Percentiles rank a stretch among this genome's conserved stretches.
Evolutionary conservation across 2,888 invertebrate genomes (phyloP).

Genomic region (Macrophya annulata): DNA sequence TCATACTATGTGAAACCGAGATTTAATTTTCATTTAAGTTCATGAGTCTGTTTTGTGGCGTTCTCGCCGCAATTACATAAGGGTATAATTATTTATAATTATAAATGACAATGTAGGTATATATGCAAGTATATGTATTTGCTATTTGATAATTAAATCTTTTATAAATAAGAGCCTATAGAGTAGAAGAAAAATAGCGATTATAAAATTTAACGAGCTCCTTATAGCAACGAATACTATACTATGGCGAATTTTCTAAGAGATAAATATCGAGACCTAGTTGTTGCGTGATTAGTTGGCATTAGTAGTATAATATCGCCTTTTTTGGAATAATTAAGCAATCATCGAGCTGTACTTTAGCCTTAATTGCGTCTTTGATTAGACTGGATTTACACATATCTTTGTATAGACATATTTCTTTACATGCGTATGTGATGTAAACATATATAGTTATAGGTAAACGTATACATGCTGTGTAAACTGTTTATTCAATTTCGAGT

Average conservation of each 20-base stretch:
- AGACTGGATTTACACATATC: not conserved
- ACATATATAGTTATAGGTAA: not conserved
- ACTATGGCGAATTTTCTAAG: not conserved
- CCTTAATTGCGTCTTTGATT: slow-evolving; percentile 12
- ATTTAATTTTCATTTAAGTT: not conserved
- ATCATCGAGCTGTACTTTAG: not conserved
- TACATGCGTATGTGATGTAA: not conserved
- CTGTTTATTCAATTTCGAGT: slow-evolving; percentile 20
- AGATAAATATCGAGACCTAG: not conserved
- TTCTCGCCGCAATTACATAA: not conserved
- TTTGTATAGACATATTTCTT: not conserved
- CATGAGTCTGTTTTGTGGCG: not conserved
- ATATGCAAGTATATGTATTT: too few relatives aligned
- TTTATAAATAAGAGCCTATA: not conserved
- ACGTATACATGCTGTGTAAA: not conserved
- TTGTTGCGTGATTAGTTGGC: slow-evolving; percentile 6
- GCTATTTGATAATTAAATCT: not conserved
- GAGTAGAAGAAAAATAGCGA: not conserved
- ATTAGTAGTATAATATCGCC: slow-evolving; percentile 19
- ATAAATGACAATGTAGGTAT: not conserved
- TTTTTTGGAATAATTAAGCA: slow-evolving; percentile 40
- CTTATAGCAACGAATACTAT: not conserved
- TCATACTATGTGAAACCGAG: not conserved
- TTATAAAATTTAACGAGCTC: not conserved
- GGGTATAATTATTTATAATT: not conserved